Evolutionary conservation across 2,113 vertebrate genomes (phyloP), one percentile per base, ranked within the genome.

Genomic region (Apistogramma diplotaenia): DNA sequence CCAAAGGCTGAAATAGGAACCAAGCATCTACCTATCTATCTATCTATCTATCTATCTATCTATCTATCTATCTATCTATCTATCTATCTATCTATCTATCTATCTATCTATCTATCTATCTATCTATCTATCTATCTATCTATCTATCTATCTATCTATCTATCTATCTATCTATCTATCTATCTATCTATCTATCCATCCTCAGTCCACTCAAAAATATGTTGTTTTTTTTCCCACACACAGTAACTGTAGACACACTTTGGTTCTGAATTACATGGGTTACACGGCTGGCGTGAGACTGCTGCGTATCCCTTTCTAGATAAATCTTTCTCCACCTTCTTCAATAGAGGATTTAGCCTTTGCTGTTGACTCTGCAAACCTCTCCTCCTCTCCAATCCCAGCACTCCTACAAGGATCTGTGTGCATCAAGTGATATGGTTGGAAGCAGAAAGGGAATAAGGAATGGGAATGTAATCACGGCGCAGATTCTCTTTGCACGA

Each of bases 351-450:
- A 74, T 84, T 92, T 85, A 81, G 72, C 55, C 6, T 16, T 54
- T 73, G 46, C 77, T 62, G 72, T 76, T 49, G 78, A 31, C 62
- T 84, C 51, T 90, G 65, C 73, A 75, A 85, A 83, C 74, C 73
- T 82, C 29, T 71, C 55, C 58, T 77, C 8, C 29, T 80, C 72
- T 74, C 53, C 76, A 23, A 21, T 75, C 84, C 61, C 86, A 88
- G 60, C 76, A 58, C 78, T 59, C 72, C 80, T 65, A 78, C 70
- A 33, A 46, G 77, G 83, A 90, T 87, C 81, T 87, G 75, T 78
- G 74, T 78, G 70, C 86, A 84, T 82, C 82, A 80, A 81, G 62
- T 65, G 59, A 77, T 74, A 75, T 35, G 65, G 37, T 79, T 29
- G 54, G 61, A 79, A 77, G 59, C 43, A 81, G 58, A 55, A 57